Evolutionary conservation across 2,797 vertebrate species (phyloP).

Genomic region (Varecia variegata): DNA sequence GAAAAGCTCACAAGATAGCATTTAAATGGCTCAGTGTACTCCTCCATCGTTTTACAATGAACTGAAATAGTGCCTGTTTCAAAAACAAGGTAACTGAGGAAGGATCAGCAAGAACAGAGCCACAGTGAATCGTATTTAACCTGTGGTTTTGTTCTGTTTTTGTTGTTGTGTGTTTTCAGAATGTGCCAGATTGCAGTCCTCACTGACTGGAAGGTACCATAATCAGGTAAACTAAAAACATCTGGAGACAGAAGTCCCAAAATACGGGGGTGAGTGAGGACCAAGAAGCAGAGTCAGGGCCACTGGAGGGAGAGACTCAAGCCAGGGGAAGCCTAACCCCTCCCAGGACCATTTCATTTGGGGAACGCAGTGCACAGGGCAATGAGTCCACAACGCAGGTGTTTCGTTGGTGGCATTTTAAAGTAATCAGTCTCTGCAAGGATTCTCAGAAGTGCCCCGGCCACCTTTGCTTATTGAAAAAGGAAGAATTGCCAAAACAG

Average conservation of each 20-base stretch:
- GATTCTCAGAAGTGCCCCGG: neutral
- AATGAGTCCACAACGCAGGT: too few relatives aligned
- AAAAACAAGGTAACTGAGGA: neutral
- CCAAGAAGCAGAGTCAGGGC: neutral
- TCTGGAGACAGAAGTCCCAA: neutral
- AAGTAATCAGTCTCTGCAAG: neutral
- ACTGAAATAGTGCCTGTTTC: neutral
- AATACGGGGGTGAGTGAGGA: neutral
- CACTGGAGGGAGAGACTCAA: neutral
- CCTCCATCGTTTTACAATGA: neutral
- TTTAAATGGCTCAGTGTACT: neutral
- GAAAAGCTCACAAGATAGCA: neutral
- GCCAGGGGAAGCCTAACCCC: rapidly evolving
- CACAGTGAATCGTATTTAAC: neutral
- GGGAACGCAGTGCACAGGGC: rapidly evolving
- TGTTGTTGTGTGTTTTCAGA: neutral
- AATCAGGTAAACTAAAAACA: neutral
- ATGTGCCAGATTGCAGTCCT: neutral
- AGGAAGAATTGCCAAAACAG: neutral
- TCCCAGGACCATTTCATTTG: neutral
- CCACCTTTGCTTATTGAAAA: neutral
- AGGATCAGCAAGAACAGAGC: neutral
- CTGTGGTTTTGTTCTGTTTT: neutral
- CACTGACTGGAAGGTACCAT: neutral
- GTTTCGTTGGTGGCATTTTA: neutral